phyloP scores from a whole-genome alignment of 1,140 invertebrate genomes.

The Dolichoris vasculosae region DNA sequence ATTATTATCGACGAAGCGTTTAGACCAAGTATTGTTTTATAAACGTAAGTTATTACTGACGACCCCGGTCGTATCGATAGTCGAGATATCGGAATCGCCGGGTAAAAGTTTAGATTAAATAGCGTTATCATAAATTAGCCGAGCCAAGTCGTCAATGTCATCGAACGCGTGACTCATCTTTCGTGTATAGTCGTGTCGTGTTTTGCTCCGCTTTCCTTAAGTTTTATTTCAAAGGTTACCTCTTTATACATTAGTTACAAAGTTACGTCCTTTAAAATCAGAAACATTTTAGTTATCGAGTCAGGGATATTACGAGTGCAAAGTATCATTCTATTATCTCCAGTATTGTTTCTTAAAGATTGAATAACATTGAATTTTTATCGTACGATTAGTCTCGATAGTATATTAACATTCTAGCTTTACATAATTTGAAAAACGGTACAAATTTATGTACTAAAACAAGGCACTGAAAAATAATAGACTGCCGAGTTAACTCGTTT shows the following conservation, averaged over 20 bases:
- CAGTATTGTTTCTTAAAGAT: background rate
- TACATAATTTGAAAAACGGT: background rate
- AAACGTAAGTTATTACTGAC: too few species aligned
- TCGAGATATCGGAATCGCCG: background rate
- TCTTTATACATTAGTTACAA: background rate
- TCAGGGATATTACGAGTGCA: background rate
- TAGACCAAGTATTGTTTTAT: too few species aligned
- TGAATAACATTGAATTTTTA: background rate
- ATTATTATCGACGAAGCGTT: too few species aligned
- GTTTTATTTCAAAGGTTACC: constrained; percentile 5
- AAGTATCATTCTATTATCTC: background rate
- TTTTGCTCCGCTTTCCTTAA: background rate
- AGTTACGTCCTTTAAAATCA: background rate
- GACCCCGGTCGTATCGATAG: background rate
- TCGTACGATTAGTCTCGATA: background rate
- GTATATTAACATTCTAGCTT: background rate
- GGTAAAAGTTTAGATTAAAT: background rate
- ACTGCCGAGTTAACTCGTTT: background rate
- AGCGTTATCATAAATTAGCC: background rate
- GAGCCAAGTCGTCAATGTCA: background rate
- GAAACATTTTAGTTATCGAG: background rate
- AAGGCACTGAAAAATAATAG: background rate
- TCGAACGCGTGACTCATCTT: constrained; percentile 1
- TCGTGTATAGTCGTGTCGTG: background rate
- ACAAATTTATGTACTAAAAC: background rate